phyloP scores from a whole-genome alignment of 2,113 vertebrate genomes.

The Phalacrocorax aristotelis region DNA sequence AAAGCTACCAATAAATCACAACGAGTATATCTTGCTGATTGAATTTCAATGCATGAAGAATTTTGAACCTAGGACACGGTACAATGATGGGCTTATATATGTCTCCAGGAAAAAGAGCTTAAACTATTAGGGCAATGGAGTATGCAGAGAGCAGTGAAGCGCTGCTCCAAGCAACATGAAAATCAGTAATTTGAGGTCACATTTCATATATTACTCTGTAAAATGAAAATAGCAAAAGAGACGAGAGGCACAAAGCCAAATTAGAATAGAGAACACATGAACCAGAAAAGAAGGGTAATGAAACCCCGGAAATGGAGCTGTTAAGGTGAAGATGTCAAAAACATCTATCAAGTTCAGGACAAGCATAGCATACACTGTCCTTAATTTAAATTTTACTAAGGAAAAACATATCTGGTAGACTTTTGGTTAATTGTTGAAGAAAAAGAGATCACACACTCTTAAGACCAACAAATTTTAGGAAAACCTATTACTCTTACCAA shows the following conservation, averaged over 20 bases:
- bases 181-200: conserved; percentile 7
- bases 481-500: neutral
- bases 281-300: neutral
- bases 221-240: neutral
- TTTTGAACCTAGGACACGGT: neutral
- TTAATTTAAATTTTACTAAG: neutral
- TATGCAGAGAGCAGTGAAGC: neutral
- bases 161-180: neutral
- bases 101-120: conserved; percentile 2
- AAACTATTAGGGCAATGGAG: conserved; percentile 20
- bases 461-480: neutral
- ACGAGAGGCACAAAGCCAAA: neutral
- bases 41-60: neutral
- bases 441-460: neutral
- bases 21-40: neutral
- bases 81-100: neutral
- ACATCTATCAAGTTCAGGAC: neutral
- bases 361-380: neutral
- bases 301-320: neutral
- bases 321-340: conserved; percentile 7
- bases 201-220: neutral
- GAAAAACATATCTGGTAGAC: neutral
- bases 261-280: neutral
- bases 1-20: neutral
- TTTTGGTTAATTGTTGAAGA: neutral